Evolutionary conservation across 92 coral and sea anemone genomes (phyloP), one percentile per base, ranked within the genome.

Genomic region (Metridium senile): DNA sequence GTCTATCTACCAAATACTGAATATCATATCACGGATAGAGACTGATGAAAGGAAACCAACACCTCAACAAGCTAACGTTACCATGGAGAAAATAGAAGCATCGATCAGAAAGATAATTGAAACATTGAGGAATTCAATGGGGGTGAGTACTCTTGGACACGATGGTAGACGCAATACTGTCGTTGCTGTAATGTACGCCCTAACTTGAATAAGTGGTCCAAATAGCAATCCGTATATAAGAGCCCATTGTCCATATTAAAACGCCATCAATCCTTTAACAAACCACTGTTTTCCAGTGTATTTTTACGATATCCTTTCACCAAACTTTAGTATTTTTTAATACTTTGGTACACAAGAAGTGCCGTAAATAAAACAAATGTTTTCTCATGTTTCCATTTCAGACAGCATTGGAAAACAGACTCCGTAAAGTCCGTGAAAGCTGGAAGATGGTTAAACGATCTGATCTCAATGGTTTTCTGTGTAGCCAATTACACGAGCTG

Each of bases 361-460:
- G n/a, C n/a, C n/a, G n/a, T n/a, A n/a, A n/a, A 22, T 4, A 39
- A 13, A 39, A 4, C 8, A 39, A 6, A 39, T 39, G 49, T 39
- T 39, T 13, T 39, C 6, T 39, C 6, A 39, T 39, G 49, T 13
- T 39, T 39, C 70, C 9, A 64, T 33, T 27, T 27, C 74, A 95
- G 99, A 84, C 83, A 2, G 88, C 95, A 62, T 77, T 89, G 21
- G 97, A 95, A 53, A 72, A 83, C 66, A 88, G 89, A 63, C 73
- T 92, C 61, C 86, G 91, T n/a, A 82, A 68, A 29, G 47, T 93
- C 23, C 93, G 96, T 22, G 89, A 92, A 49, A 85, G 94, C 71
- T 95, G 99, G 99, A 93, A 95, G 59, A 26, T 74, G 85, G 97
- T 95, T 6, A 95, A 95, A 73, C 78, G 91, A 49, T 70, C 88